Evolutionary conservation across 2,888 invertebrate species (phyloP).

Genomic region (Pasiphila rectangulata): DNA sequence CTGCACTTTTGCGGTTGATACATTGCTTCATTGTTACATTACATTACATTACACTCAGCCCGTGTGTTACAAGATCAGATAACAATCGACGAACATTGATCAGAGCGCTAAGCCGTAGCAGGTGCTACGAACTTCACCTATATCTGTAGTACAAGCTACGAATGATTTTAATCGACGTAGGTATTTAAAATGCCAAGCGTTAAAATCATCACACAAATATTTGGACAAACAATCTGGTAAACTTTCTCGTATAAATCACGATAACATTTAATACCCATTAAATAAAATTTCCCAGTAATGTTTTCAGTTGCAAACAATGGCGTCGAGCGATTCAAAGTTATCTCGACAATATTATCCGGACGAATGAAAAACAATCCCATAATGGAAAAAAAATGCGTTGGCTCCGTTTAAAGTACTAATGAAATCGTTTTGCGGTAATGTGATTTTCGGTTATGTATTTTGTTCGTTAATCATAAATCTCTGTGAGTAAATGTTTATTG

Average conservation of each 20-base stretch:
- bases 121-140: no score
- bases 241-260: conserved; percentile 9
- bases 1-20: neutral
- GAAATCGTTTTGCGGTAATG: conserved; percentile 52
- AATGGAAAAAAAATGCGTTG: conserved; percentile 31
- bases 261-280: conserved; percentile 12
- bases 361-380: conserved; percentile 27
- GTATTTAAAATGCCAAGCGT: neutral
- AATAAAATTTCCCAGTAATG: conserved; percentile 16
- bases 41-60: no score
- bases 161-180: no score
- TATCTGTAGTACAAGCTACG: no score
- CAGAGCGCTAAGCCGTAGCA: neutral
- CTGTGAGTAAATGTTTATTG: conserved; percentile 59
- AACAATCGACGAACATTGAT: no score
- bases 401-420: conserved; percentile 54
- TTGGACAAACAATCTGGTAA: neutral
- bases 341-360: conserved; percentile 28
- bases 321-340: conserved; percentile 22
- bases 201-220: neutral
- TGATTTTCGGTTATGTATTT: conserved; percentile 60
- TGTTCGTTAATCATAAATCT: conserved; percentile 63
- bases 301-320: conserved; percentile 20
- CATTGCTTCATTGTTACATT: neutral
- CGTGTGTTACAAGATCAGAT: no score